Percentiles rank a stretch among this genome's conserved stretches.
Conservation (phyloP, 2,888 invertebrate genomes). For the Latheticus oryzae region DNA sequence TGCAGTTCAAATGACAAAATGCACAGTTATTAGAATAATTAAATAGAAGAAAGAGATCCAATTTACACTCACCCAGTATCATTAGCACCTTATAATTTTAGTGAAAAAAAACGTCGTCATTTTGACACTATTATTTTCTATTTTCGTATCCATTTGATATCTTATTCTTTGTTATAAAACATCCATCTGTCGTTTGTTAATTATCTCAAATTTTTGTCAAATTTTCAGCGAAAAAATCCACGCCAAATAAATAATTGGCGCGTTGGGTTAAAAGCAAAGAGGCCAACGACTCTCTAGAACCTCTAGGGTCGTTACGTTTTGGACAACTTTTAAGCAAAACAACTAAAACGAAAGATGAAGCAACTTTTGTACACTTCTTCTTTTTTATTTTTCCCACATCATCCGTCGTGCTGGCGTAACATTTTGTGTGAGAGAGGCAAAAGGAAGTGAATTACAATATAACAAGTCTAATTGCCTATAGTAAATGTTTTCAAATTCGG, state of each 20-base stretch:
- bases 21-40: too few species aligned
- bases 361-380: conserved; percentile 39
- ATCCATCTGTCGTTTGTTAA: too few species aligned
- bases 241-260: conserved; percentile 33
- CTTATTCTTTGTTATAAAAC: too few species aligned
- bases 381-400: conserved; percentile 30
- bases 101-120: too few species aligned
- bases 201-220: too few species aligned
- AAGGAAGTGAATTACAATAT: conserved; percentile 28
- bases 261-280: conserved; percentile 30
- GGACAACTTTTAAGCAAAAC: conserved; percentile 60
- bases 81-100: too few species aligned
- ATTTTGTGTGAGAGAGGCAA: conserved; percentile 6
- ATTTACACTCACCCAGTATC: too few species aligned
- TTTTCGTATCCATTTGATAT: too few species aligned
- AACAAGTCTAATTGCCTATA: conserved; percentile 16
- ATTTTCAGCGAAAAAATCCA: conserved; percentile 28
- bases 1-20: too few species aligned
- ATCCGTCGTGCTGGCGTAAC: conserved; percentile 27
- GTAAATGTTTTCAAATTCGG: conserved; percentile 32
- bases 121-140: too few species aligned
- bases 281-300: conserved; percentile 47
- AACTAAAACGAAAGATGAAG: conserved; percentile 41
- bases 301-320: conserved; percentile 59
- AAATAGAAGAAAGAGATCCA: too few species aligned